Percentiles rank a stretch among this genome's conserved stretches.
These are phyloP conservation scores for Tapirus terrestris DNA, from an alignment of 2,113 vertebrate genomes.

Conservation along the genomic window DNA sequence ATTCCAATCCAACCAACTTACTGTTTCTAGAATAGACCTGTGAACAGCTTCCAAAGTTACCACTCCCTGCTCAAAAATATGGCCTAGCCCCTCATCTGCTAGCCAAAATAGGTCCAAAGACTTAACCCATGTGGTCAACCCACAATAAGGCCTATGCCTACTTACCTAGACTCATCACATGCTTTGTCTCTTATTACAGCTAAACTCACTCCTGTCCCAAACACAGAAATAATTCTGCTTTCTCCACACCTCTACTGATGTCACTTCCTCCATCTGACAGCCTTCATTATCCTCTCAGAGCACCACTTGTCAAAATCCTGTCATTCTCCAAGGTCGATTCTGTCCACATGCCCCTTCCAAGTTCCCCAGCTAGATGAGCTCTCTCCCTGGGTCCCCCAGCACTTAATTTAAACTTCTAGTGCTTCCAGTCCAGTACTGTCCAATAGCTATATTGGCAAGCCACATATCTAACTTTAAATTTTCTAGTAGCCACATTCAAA, in stretches of 20 bases:
- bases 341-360: not conserved
- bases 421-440: not conserved
- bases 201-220: not conserved
- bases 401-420: conserved; percentile 40
- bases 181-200: not conserved
- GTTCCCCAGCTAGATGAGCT: not conserved
- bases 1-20: conserved; percentile 32
- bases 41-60: not conserved
- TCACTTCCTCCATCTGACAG: conserved; percentile 11
- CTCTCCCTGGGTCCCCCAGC: not conserved
- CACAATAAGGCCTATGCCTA: not conserved
- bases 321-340: conserved; percentile 25
- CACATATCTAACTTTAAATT: conserved; percentile 4
- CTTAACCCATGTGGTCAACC: not conserved
- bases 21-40: not conserved
- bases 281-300: not conserved
- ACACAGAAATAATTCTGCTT: conserved; percentile 1
- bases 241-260: not conserved
- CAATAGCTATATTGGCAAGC: not conserved
- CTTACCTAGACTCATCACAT: not conserved
- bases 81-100: not conserved
- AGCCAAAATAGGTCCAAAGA: not conserved
- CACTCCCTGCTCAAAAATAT: conserved; percentile 29
- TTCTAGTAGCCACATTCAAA: not conserved
- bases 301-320: conserved; percentile 43